These are phyloP conservation scores for Pristionchus fissidentatus DNA, from an alignment of 2,888 invertebrate species.

Conservation along the genomic window DNA sequence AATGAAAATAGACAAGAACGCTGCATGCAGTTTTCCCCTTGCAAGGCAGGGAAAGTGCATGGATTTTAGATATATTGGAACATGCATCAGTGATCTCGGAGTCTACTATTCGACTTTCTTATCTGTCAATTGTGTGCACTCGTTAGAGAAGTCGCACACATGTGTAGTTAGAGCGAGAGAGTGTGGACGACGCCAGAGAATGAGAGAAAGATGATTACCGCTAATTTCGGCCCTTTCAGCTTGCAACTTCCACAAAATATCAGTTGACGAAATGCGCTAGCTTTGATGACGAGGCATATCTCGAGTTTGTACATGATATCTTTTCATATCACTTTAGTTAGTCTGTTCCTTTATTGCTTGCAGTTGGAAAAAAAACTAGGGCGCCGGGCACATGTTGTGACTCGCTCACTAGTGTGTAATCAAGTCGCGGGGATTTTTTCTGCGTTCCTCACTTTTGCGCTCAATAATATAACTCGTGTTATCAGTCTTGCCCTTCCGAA, in stretches of 20 bases:
- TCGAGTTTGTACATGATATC: neutral
- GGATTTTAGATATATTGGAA: too few species aligned
- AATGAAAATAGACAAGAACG: too few species aligned
- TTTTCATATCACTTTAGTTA: neutral
- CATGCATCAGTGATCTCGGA: neutral
- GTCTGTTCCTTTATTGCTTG: neutral
- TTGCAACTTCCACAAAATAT: neutral
- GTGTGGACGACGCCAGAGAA: neutral
- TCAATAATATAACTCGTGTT: neutral
- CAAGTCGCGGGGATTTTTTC: too few species aligned
- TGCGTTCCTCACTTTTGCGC: too few species aligned
- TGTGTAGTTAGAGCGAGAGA: neutral
- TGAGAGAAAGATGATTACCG: neutral
- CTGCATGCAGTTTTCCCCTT: too few species aligned
- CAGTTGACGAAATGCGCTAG: constrained; percentile 3
- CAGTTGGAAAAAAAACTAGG: too few species aligned
- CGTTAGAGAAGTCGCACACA: constrained; percentile 29
- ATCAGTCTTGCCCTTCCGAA: too few species aligned
- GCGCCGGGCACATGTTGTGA: neutral
- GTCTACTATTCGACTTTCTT: neutral
- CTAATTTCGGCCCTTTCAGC: neutral
- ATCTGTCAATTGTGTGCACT: neutral
- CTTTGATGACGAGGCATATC: neutral
- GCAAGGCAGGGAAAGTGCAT: too few species aligned
- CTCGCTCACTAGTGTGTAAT: too few species aligned